phyloP scores from a whole-genome alignment of 2,797 vertebrate species.

The Sebastes taczanowskii region DNA sequence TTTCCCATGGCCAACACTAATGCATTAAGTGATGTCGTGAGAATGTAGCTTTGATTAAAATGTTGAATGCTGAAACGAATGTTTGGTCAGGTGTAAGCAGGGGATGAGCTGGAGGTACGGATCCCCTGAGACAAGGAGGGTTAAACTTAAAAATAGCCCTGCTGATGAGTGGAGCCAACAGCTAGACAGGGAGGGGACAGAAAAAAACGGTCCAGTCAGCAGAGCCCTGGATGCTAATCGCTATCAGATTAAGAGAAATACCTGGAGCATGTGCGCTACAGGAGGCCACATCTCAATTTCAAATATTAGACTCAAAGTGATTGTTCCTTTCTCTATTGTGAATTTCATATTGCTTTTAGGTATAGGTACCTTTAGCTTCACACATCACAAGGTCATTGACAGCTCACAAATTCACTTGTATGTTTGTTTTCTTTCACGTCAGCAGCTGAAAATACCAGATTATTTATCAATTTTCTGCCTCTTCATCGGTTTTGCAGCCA shows the following conservation, averaged over 20 bases:
- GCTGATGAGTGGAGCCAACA: slow-evolving; percentile 69
- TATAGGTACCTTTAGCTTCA: not conserved
- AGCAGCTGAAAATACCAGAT: not conserved
- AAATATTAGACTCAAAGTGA: slow-evolving; percentile 29
- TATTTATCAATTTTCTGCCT: not conserved
- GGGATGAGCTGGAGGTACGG: slow-evolving; percentile 45
- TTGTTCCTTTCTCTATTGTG: not conserved
- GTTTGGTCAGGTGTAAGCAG: slow-evolving; percentile 49
- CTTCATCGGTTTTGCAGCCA: not conserved
- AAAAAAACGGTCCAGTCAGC: slow-evolving; percentile 67
- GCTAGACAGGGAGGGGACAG: slow-evolving; percentile 60
- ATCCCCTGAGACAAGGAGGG: slow-evolving; percentile 55
- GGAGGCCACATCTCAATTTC: slow-evolving; percentile 24
- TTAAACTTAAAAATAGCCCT: slow-evolving; percentile 75
- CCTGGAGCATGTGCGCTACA: slow-evolving; percentile 3
- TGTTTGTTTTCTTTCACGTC: not conserved
- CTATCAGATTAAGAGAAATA: slow-evolving; percentile 65
- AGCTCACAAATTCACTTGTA: not conserved
- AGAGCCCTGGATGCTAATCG: slow-evolving; percentile 63
- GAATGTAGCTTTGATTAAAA: slow-evolving; percentile 27
- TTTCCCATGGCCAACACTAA: slow-evolving; percentile 10
- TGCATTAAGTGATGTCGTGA: not conserved
- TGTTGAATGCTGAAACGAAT: slow-evolving; percentile 24
- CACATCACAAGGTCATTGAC: not conserved
- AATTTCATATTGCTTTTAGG: not conserved